Evolutionary conservation across 2,888 invertebrate species (phyloP), one percentile per base, ranked within the genome.

Genomic region (Aporophyla lueneburgensis): DNA sequence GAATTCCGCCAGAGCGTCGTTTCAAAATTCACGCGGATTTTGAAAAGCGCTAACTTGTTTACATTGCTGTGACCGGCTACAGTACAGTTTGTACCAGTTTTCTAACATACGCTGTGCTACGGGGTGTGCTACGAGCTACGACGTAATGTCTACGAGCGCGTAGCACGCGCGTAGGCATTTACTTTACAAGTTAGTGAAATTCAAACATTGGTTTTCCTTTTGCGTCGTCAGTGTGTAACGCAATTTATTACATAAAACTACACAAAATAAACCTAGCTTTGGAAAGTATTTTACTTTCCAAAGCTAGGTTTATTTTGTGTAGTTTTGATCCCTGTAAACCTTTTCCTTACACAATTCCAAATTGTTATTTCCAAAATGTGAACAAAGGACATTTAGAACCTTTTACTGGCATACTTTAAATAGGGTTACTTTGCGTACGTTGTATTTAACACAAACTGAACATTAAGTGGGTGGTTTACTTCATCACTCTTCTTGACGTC

Each of bases 21-120:
- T 94, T 94, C 84, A 92, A 94, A 94, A 95, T 94, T 93, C 93
- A 92, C 90, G 88, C 86, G 87, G 89, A 88, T 91, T 91, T 92
- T 90, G 83, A 87, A 90, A 87, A 88, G 88, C 87, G 87, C 87
- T 91, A 91, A 91, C 92, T 88, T 92, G 92, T 92, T 93, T 93
- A 92, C 91, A 88, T 78, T 74, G 75, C 61, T 74, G 71, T 58
- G 68, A 73, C 76, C 67, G 59, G 53, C 49, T 27, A 63, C 59
- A 59, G 72, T 33, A 71, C 62, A 62, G 63, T 71, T 74, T 78
- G 61, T 65, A 71, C 58, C 54, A 76, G 62, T 61, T 54, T 78
- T 78, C 81, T 73, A 66, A 75, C 70, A 73, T 71, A 51, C 33
- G 33, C 33, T 33, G 33, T 71, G 78, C 83, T 71, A 80, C 76